phyloP scores from a whole-genome alignment of 2,888 invertebrate genomes.

The Antitype chi region DNA sequence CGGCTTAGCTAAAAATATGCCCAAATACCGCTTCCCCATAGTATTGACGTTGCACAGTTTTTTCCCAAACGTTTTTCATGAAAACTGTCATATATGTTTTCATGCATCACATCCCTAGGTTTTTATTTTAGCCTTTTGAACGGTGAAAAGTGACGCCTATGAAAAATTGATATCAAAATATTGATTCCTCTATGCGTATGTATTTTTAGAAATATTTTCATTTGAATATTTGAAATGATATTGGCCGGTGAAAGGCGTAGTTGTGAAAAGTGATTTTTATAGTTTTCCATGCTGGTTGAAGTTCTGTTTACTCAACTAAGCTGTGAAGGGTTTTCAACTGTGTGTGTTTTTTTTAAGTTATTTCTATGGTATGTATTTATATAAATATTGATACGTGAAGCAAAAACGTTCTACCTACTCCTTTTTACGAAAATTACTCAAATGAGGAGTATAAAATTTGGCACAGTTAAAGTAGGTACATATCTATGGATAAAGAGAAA shows the following conservation, averaged over 20 bases:
- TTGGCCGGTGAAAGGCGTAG: background rate
- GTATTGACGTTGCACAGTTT: conserved; percentile 18
- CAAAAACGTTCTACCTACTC: too few species aligned
- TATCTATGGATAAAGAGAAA: too few species aligned
- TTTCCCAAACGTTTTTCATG: conserved; percentile 17
- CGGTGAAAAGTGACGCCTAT: conserved; percentile 18
- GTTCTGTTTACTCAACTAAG: background rate
- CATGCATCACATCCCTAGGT: conserved; percentile 4
- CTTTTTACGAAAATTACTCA: too few species aligned
- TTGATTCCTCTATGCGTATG: conserved; percentile 11
- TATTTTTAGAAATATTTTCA: conserved; percentile 7
- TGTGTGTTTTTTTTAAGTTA: too few species aligned
- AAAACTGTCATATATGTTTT: conserved; percentile 15
- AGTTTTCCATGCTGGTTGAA: background rate
- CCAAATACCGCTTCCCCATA: conserved; percentile 3
- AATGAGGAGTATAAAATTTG: too few species aligned
- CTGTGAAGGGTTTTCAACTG: background rate
- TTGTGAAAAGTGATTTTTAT: background rate
- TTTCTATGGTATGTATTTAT: background rate
- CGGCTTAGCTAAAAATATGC: background rate
- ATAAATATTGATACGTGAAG: too few species aligned
- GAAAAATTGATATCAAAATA: conserved; percentile 44
- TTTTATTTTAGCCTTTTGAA: conserved; percentile 39
- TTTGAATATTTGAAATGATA: conserved; percentile 22
- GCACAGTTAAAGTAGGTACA: too few species aligned